These are phyloP conservation scores for Clusia tigrina DNA, from an alignment of 2,888 invertebrate genomes.

Conservation along the genomic window DNA sequence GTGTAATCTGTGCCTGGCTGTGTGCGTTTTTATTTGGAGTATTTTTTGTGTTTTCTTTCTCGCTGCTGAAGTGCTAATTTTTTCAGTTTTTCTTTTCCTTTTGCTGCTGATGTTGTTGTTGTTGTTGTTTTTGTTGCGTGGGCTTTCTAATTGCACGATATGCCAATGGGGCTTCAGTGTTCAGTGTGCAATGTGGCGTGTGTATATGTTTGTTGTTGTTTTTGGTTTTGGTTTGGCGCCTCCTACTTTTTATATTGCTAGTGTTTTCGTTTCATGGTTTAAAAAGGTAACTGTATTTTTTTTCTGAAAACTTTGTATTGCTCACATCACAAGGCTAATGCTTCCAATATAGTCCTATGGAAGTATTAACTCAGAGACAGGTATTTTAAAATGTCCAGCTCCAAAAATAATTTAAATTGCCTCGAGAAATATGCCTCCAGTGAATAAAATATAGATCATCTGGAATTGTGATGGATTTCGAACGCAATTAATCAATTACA, in stretches of 20 bases:
- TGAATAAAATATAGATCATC: too few relatives aligned
- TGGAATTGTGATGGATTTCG: too few relatives aligned
- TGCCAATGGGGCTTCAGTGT: slow-evolving; percentile 53
- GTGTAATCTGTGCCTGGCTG: not conserved
- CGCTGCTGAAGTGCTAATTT: slow-evolving; percentile 16
- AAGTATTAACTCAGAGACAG: too few relatives aligned
- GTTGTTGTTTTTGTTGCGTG: slow-evolving; percentile 52
- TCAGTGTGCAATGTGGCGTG: too few relatives aligned
- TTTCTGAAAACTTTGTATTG: too few relatives aligned
- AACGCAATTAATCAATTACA: too few relatives aligned
- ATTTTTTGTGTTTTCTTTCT: slow-evolving; percentile 29
- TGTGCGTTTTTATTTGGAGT: slow-evolving; percentile 5
- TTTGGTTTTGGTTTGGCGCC: slow-evolving; percentile 44
- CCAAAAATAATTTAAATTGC: too few relatives aligned
- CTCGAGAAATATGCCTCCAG: too few relatives aligned
- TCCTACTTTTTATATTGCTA: slow-evolving; percentile 50
- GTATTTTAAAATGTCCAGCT: too few relatives aligned
- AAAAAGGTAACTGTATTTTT: too few relatives aligned
- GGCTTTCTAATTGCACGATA: slow-evolving; percentile 61
- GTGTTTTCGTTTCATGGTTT: slow-evolving; percentile 34
- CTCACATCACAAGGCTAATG: too few relatives aligned
- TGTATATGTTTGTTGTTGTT: not conserved
- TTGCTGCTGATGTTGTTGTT: slow-evolving; percentile 25
- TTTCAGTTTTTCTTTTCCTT: slow-evolving; percentile 25
- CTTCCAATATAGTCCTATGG: too few relatives aligned